phyloP scores from a whole-genome alignment of 1,140 invertebrate genomes.

The Pachypsylla venusta region DNA sequence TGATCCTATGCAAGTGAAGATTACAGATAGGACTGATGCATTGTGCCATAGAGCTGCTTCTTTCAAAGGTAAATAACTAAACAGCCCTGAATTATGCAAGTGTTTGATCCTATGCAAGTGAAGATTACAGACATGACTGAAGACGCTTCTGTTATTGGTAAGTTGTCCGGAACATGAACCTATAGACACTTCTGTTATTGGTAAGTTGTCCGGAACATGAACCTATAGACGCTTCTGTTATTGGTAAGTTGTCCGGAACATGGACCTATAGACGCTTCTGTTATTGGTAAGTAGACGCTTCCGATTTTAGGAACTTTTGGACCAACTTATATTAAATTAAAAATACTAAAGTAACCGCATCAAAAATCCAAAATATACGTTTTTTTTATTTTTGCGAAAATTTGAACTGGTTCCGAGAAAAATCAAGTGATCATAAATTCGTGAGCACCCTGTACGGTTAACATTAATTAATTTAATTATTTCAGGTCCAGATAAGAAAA shows the following conservation, averaged over 20 bases:
- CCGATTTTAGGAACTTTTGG: too few relatives aligned
- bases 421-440: too few relatives aligned
- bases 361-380: too few relatives aligned
- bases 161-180: too few relatives aligned
- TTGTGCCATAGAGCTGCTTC: conserved; percentile 67
- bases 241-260: conserved; percentile 23
- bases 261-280: conserved; percentile 23
- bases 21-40: conserved; percentile 61
- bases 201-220: conserved; percentile 24
- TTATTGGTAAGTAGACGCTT: conserved; percentile 24
- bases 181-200: too few relatives aligned
- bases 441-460: too few relatives aligned
- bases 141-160: too few relatives aligned
- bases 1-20: conserved; percentile 64
- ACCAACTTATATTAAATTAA: too few relatives aligned
- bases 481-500: conserved; percentile 41
- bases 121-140: conserved; percentile 60
- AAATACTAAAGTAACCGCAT: too few relatives aligned
- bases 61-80: conserved; percentile 48
- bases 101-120: conserved; percentile 70
- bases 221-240: conserved; percentile 23
- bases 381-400: too few relatives aligned
- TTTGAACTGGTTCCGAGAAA: too few relatives aligned
- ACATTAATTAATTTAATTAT: too few relatives aligned
- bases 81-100: conserved; percentile 55